Percentiles rank a stretch among this genome's conserved stretches.
phyloP scores from a whole-genome alignment of 2,797 vertebrate genomes.

The Acomys russatus region DNA sequence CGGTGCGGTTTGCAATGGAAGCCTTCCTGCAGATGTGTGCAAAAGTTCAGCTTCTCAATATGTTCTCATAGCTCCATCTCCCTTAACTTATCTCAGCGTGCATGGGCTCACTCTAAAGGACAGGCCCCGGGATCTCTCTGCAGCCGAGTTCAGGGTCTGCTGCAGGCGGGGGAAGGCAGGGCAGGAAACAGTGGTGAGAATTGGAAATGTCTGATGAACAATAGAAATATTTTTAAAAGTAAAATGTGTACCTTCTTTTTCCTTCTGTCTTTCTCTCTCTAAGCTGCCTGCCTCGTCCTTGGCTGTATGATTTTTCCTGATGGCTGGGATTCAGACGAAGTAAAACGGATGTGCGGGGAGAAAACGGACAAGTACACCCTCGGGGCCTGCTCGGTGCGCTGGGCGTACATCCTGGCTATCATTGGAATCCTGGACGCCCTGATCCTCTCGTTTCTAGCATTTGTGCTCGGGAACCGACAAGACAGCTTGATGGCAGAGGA shows the following conservation, averaged over 20 bases:
- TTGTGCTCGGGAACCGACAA: conserved; percentile 98
- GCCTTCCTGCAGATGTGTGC: conserved; percentile 14
- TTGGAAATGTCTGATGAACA: neutral
- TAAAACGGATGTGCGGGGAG: conserved; percentile 98
- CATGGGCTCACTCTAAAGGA: neutral
- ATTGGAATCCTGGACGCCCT: conserved; percentile 99
- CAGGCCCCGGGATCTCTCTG: neutral
- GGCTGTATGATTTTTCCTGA: conserved; percentile 99
- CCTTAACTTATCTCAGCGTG: neutral
- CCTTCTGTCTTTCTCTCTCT: conserved; percentile 73
- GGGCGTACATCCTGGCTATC: conserved; percentile 99
- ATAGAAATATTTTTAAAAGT: conserved; percentile 67
- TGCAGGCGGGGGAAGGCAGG: neutral
- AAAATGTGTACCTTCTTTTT: conserved; percentile 74
- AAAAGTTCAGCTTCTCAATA: conserved; percentile 26
- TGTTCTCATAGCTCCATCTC: conserved; percentile 48
- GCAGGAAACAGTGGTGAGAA: neutral
- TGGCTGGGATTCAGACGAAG: conserved; percentile 99
- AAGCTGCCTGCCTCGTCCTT: conserved; percentile 97
- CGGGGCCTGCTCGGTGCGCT: conserved; percentile 98
- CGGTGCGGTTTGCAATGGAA: conserved; percentile 59
- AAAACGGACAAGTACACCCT: conserved; percentile 99
- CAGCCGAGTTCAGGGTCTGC: neutral
- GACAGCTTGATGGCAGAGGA: conserved; percentile 98
- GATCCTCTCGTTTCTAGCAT: conserved; percentile 98